Conservation (phyloP, 2,797 vertebrate species). For the Cygnus olor region DNA sequence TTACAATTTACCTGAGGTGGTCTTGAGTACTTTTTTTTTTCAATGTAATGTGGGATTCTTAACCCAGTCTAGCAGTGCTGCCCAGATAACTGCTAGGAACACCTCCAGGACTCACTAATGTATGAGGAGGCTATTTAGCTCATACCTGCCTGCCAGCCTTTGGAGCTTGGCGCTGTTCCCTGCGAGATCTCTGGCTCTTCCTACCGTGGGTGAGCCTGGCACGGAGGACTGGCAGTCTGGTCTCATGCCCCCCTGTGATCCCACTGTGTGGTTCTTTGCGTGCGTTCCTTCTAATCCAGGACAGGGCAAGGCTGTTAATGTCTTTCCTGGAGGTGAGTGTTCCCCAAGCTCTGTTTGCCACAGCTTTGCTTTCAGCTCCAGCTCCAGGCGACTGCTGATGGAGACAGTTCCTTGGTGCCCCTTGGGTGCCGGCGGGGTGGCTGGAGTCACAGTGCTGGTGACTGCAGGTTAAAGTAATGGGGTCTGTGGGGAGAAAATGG, state of each 20-base stretch:
- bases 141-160: not conserved
- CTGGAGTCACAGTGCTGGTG: not conserved
- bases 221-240: not conserved
- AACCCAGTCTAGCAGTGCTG: not conserved
- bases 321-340: not conserved
- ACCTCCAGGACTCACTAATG: not conserved
- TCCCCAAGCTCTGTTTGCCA: not conserved
- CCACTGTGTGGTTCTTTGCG: not conserved
- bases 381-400: not conserved
- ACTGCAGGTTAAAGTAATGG: not conserved
- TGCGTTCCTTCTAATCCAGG: not conserved
- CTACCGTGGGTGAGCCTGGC: fast-evolving
- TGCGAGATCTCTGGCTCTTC: not conserved
- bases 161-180: constrained; percentile 19
- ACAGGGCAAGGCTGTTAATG: not conserved
- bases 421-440: not conserved
- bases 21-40: not conserved
- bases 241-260: not conserved
- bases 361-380: not conserved
- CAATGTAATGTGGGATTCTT: not conserved
- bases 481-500: fast-evolving
- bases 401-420: not conserved
- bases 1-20: not conserved
- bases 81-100: not conserved
- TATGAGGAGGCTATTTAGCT: not conserved